phyloP scores from a whole-genome alignment of 30 jellyfish, hydroid and myxozoan genomes.

The Aurelia aurita region DNA sequence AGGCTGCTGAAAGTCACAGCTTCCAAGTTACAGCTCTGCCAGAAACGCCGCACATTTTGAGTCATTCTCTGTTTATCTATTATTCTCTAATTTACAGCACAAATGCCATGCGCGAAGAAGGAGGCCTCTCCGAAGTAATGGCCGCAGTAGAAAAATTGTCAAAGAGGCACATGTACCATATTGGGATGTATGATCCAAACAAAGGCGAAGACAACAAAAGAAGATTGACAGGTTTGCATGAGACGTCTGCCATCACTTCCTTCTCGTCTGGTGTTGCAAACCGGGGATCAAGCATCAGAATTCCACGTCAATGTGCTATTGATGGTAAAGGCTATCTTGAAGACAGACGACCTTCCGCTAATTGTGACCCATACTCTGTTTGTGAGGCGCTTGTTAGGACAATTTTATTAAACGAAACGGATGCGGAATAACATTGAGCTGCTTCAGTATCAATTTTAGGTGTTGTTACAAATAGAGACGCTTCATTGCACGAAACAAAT shows the following conservation, averaged over 20 bases:
- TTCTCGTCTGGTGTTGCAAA: conserved; percentile 85
- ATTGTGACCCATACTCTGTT: conserved; percentile 84
- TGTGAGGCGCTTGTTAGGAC: conserved; percentile 82
- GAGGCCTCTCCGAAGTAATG: conserved; percentile 73
- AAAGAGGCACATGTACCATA: conserved; percentile 75
- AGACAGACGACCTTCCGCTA: conserved; percentile 85
- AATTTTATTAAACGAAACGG: conserved; percentile 59
- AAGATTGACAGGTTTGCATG: conserved; percentile 79
- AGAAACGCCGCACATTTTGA: too few relatives aligned
- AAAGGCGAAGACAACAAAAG: conserved; percentile 85
- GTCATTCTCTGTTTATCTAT: too few relatives aligned
- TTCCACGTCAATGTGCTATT: conserved; percentile 81
- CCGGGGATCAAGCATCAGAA: conserved; percentile 77
- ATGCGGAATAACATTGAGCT: background rate
- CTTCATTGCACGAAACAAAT: too few relatives aligned
- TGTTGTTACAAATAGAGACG: too few relatives aligned
- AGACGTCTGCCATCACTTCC: conserved; percentile 63
- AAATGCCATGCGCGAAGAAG: conserved; percentile 77
- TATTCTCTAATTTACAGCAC: conserved; percentile 42
- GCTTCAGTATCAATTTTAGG: too few relatives aligned
- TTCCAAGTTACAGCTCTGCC: too few relatives aligned
- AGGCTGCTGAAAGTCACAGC: too few relatives aligned
- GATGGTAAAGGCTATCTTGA: conserved; percentile 85
- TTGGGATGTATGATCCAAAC: conserved; percentile 79
- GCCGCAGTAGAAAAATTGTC: conserved; percentile 78